Conservation (phyloP, 2,797 vertebrate species). For the Schizothorax lantsangensis region DNA sequence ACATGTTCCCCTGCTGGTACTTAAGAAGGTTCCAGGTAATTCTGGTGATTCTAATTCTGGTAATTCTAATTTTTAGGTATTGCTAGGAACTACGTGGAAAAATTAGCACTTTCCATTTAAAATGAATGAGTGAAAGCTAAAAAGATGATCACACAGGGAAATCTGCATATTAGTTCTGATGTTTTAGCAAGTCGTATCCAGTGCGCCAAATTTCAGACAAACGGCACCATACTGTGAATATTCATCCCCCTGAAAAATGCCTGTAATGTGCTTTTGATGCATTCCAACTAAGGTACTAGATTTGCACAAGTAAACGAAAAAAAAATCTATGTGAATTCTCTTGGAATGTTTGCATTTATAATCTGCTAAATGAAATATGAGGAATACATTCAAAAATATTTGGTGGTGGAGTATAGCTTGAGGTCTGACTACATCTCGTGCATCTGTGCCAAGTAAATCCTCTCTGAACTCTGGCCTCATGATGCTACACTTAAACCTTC, state of each 20-base stretch:
- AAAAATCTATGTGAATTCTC: neutral
- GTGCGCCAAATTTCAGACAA: neutral
- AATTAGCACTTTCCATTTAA: neutral
- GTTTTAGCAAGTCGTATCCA: neutral
- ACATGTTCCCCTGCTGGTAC: neutral
- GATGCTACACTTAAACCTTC: conserved; percentile 16
- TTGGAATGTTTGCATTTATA: neutral
- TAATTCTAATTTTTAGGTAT: neutral
- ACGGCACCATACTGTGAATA: neutral
- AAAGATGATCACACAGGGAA: neutral
- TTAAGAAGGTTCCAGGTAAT: neutral
- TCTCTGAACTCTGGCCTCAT: neutral
- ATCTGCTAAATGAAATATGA: neutral
- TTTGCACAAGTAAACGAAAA: neutral
- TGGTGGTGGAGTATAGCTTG: neutral
- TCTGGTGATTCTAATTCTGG: neutral
- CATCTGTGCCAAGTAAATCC: neutral
- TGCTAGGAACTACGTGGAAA: neutral
- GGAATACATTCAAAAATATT: neutral
- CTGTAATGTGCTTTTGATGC: neutral
- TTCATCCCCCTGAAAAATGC: neutral
- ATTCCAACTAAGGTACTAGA: neutral
- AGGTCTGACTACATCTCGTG: neutral
- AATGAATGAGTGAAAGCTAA: neutral
- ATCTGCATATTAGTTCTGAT: neutral